phyloP scores from a whole-genome alignment of 2,888 invertebrate genomes.

The Nasonovia ribisnigri region DNA sequence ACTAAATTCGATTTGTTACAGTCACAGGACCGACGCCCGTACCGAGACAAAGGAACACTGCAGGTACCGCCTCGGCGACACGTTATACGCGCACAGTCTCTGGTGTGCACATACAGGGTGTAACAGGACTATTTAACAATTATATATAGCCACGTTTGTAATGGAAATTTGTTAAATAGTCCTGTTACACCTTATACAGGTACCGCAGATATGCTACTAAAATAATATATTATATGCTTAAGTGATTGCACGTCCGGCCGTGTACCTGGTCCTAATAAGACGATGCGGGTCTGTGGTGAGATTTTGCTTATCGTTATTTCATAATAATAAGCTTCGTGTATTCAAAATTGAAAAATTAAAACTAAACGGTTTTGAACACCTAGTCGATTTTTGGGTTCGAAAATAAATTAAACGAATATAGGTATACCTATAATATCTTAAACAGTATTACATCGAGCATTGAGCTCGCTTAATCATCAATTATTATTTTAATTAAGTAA shows the following conservation, averaged over 20 bases:
- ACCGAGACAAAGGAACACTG: constrained; percentile 18
- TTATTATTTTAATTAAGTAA: too few relatives aligned
- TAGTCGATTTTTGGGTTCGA: neutral
- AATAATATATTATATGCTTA: neutral
- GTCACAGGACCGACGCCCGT: neutral
- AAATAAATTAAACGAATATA: neutral
- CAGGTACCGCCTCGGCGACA: neutral
- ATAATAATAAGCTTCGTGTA: too few relatives aligned
- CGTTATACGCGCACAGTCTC: neutral
- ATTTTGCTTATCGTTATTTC: neutral
- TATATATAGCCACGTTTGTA: too few relatives aligned
- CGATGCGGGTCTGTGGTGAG: neutral
- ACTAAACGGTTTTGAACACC: too few relatives aligned
- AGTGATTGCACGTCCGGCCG: neutral
- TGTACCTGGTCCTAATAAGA: too few relatives aligned
- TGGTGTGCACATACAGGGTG: neutral
- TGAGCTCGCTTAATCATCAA: too few relatives aligned
- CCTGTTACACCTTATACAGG: too few relatives aligned
- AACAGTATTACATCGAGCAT: too few relatives aligned
- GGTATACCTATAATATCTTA: too few relatives aligned
- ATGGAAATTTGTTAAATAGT: too few relatives aligned
- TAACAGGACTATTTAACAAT: too few relatives aligned
- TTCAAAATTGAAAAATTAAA: too few relatives aligned
- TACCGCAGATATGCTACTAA: neutral
- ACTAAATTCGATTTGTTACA: constrained; percentile 59